Evolutionary conservation across 2,113 vertebrate species (phyloP).

Genomic region (Corvus moneduloides): DNA sequence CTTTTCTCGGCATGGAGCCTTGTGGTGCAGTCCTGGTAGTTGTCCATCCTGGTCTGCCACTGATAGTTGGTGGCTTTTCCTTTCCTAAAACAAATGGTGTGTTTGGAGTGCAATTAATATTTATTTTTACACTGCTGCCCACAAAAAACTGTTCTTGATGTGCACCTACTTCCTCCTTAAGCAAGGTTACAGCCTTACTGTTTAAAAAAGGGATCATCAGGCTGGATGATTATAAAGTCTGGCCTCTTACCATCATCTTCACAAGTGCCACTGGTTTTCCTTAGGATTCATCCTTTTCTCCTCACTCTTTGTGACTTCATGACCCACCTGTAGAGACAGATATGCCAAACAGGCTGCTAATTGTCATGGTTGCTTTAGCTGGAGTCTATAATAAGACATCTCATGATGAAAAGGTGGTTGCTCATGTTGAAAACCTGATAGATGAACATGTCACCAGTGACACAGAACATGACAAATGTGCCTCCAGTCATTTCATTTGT

Average conservation of each 20-base stretch:
- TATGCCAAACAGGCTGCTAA: not conserved
- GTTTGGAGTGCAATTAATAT: not conserved
- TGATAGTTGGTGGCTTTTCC: not conserved
- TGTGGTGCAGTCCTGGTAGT: not conserved
- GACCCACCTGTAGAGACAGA: not conserved
- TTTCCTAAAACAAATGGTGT: not conserved
- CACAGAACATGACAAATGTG: not conserved
- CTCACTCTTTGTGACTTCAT: not conserved
- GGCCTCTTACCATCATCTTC: not conserved
- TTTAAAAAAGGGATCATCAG: not conserved
- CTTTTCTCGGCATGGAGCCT: rapidly evolving
- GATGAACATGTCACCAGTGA: not conserved
- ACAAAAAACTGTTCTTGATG: not conserved
- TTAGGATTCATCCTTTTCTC: not conserved
- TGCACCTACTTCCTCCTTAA: not conserved
- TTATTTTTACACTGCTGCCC: not conserved
- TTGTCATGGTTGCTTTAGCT: not conserved
- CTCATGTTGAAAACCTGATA: not conserved
- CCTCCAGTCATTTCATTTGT: not conserved
- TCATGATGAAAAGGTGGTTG: not conserved
- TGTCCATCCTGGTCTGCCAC: not conserved
- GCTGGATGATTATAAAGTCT: not conserved
- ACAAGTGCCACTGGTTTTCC: not conserved
- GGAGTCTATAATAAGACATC: not conserved
- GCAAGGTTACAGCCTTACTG: not conserved